Conservation (phyloP, 2,797 vertebrate species). For the Gobionotothen gibberifrons region DNA sequence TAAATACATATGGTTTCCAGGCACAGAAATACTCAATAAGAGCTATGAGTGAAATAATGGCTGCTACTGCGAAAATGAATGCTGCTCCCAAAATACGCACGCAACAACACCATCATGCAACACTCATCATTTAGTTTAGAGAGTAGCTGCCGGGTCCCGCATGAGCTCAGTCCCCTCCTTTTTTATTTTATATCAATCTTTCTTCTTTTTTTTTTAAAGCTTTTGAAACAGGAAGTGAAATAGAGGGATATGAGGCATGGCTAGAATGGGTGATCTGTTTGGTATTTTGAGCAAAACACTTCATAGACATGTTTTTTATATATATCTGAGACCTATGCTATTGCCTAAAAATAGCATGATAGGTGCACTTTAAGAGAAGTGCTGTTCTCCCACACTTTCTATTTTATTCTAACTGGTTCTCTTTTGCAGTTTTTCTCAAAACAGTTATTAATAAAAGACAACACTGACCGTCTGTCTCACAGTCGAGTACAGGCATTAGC, state of each 20-base stretch:
- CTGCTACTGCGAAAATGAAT: neutral
- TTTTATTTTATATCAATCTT: too few species aligned
- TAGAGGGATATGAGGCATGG: too few species aligned
- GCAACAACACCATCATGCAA: neutral
- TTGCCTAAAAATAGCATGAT: too few species aligned
- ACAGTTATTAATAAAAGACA: neutral
- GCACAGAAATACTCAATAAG: neutral
- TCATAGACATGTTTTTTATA: too few species aligned
- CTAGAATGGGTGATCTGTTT: too few species aligned
- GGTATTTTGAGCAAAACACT: too few species aligned
- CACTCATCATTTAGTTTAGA: too few species aligned
- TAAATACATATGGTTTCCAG: neutral
- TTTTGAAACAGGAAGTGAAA: too few species aligned
- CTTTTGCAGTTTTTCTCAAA: neutral
- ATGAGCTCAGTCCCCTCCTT: too few species aligned
- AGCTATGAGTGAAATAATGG: neutral
- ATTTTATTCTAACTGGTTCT: neutral
- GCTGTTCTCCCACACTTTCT: conserved; percentile 3
- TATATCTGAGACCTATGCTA: too few species aligned
- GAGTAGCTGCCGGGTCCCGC: too few species aligned
- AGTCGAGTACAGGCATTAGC: neutral
- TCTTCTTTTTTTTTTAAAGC: too few species aligned
- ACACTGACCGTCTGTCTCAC: neutral
- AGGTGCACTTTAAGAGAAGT: neutral
- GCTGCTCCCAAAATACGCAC: neutral